Evolutionary conservation across 2,797 vertebrate genomes (phyloP).

Genomic region (Pseudotriccus pelzelni): DNA sequence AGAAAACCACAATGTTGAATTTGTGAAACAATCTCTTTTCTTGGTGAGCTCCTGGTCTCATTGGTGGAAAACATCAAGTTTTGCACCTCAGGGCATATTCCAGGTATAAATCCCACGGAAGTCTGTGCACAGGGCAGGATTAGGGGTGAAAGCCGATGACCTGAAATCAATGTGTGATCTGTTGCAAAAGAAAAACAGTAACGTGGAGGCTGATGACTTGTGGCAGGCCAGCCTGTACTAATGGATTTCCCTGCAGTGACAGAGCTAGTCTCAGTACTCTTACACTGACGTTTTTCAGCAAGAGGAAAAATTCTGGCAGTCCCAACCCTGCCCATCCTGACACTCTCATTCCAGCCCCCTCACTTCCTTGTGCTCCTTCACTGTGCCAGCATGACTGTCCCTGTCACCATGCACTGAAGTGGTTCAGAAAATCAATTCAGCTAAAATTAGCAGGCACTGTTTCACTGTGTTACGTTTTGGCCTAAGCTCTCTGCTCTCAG

Average conservation of each 20-base stretch:
- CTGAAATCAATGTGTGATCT: background rate
- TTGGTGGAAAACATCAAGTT: no score
- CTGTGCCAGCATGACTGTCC: accelerated
- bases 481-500: background rate
- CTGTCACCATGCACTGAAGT: background rate
- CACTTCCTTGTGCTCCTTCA: background rate
- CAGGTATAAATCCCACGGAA: background rate
- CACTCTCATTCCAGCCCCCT: background rate
- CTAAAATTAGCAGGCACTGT: background rate
- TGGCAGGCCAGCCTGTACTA: background rate
- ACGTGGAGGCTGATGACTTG: accelerated
- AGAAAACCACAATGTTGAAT: background rate
- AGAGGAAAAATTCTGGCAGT: background rate
- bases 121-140: background rate
- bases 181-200: background rate
- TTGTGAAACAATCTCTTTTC: background rate
- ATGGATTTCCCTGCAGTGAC: background rate
- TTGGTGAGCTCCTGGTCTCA: background rate
- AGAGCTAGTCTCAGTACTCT: background rate
- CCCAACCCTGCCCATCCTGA: no score
- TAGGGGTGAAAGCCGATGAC: background rate
- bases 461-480: background rate
- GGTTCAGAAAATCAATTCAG: background rate
- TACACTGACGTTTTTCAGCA: background rate
- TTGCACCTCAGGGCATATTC: background rate